A percentile compares a stretch with the other conserved stretches of the same genome.
Conservation (phyloP, 2,888 invertebrate genomes). For the Sepioteuthis lessoniana region DNA sequence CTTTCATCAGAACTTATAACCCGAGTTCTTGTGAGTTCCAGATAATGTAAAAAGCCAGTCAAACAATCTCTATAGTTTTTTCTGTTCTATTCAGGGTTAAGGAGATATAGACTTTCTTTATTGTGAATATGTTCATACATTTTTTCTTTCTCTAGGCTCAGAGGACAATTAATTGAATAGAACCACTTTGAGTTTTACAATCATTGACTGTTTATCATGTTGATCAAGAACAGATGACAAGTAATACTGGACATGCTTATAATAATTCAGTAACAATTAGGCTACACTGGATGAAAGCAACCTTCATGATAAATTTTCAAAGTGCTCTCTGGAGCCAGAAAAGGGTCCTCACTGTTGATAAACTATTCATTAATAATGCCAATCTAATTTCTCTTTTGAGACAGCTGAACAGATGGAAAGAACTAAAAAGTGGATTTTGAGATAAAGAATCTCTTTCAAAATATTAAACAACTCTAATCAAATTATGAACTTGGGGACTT, state of each 20-base stretch:
- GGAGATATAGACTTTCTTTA: background rate
- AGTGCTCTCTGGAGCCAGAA: background rate
- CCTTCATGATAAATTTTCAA: background rate
- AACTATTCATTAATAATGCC: background rate
- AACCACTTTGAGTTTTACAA: background rate
- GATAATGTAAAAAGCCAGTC: background rate
- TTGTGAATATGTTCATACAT: background rate
- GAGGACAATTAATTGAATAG: background rate
- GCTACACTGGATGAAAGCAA: background rate
- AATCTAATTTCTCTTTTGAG: background rate
- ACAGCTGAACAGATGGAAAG: background rate
- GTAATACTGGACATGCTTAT: background rate
- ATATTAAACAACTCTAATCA: background rate
- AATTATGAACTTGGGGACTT: background rate
- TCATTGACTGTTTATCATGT: background rate
- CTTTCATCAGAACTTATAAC: background rate
- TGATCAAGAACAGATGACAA: slow-evolving; percentile 20
- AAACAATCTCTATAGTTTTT: background rate
- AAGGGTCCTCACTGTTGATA: no score
- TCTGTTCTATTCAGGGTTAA: background rate
- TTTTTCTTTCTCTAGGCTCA: background rate
- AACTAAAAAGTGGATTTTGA: background rate
- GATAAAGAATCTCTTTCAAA: background rate
- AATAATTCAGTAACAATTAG: background rate
- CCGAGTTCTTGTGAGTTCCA: background rate